Base-by-base conservation (phyloP, 2,888 invertebrate genomes). In the Psococerastis gibbosa region DNA sequence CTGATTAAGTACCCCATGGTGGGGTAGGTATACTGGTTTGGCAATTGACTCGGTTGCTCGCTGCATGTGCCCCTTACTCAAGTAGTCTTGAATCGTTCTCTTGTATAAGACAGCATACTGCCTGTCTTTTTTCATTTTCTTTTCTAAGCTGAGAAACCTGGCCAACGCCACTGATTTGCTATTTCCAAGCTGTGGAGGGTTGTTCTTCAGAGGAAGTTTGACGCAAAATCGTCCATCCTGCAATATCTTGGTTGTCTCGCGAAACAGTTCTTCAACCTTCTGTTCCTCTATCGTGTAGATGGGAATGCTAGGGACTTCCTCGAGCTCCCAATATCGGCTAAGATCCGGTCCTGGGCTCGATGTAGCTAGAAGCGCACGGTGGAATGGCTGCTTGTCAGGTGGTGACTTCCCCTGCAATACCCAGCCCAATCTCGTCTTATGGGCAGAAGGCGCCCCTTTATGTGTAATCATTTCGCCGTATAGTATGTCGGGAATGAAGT, bases 1-100 rank as follows among this genome's bases (percentile, higher is more conserved):
- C 2, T 41, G n/a, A 22, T 49, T 50, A n/a, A 49, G 8, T 3
- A 55, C 53, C 9, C 47, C 49, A 45, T 55, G 54, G 46, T 55
- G 54, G 3, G 55, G 52, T 23, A 52, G 27, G 46, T 47, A 50
- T 44, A 43, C 50, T 16, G 33, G 38, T 4, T 23, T 34, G 22
- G 20, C 15, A 23, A 22, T 23, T 42, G 23, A 23, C 17, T 23
- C 22, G 22, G 3, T 33, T 15, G 22, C 27, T 43, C 9, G 9
- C 9, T 33, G 34, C 41, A 43, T 42, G 33, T 49, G 48, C 5
- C 35, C 43, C 20, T 48, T 33, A 2, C 9, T 31, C n/a, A 43
- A 31, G 38, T 49, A 49, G 41, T 48, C 49, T 1, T 46, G 22
- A 38, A 50, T 46, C 22, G 47, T 47, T 2, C 18, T 15, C 15